These are phyloP conservation scores for Pomatorhinus ruficollis DNA, from an alignment of 2,113 vertebrate genomes.

Conservation along the genomic window DNA sequence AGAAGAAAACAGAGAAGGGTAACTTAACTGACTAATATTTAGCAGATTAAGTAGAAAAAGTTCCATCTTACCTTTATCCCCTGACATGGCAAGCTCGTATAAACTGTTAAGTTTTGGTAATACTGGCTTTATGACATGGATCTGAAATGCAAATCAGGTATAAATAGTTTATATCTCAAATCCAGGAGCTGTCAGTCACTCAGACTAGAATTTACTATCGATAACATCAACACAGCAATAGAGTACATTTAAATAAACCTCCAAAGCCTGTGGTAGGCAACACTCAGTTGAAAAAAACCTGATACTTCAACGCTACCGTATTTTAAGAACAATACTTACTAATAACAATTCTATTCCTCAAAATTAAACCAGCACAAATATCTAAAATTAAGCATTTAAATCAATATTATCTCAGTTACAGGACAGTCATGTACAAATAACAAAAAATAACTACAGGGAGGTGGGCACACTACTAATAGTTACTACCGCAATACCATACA, in stretches of 20 bases:
- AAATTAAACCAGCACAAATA: background rate
- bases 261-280: accelerated
- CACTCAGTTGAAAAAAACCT: background rate
- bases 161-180: background rate
- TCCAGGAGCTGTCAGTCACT: background rate
- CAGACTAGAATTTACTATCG: background rate
- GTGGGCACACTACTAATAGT: accelerated
- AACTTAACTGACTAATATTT: background rate
- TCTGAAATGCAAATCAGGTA: conserved; percentile 71
- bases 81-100: conserved; percentile 79
- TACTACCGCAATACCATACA: accelerated
- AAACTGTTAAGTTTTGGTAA: conserved; percentile 87
- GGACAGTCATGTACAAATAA: background rate
- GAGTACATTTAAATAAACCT: background rate
- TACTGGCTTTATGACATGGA: conserved; percentile 93
- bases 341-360: background rate
- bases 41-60: background rate
- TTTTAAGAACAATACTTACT: background rate
- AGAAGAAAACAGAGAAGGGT: background rate
- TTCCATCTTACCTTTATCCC: conserved; percentile 74
- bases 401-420: background rate
- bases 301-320: accelerated
- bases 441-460: background rate
- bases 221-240: background rate
- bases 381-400: background rate